These are phyloP conservation scores for Tachysurus vachellii DNA, from an alignment of 2,113 vertebrate species.

Conservation along the genomic window DNA sequence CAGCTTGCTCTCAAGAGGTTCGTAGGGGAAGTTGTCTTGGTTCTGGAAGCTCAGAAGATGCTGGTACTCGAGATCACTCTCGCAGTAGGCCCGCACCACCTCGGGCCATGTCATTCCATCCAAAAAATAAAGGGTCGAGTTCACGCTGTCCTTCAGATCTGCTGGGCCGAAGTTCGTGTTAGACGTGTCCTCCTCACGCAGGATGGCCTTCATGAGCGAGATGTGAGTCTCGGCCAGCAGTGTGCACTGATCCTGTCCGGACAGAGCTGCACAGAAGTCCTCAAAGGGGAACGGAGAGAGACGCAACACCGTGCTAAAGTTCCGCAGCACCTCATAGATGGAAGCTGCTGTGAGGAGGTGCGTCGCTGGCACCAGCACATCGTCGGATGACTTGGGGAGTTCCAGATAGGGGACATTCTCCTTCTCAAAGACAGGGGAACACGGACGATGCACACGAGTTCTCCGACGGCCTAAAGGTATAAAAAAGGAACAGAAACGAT, in stretches of 20 bases:
- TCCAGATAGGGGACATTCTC: constrained; percentile 88
- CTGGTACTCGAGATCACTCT: constrained; percentile 93
- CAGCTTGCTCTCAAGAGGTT: constrained; percentile 90
- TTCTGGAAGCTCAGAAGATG: constrained; percentile 90
- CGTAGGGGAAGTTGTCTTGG: constrained; percentile 90
- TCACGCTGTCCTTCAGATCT: constrained; percentile 96
- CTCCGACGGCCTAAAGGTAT: constrained; percentile 79
- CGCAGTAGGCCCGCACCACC: constrained; percentile 93
- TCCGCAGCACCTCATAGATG: constrained; percentile 93
- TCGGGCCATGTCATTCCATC: constrained; percentile 99
- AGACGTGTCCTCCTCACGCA: constrained; percentile 95
- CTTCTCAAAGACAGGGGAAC: constrained; percentile 89
- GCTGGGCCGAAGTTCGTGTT: constrained; percentile 97
- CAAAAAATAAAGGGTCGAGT: constrained; percentile 95
- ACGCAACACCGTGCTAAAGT: constrained; percentile 95
- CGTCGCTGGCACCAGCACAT: constrained; percentile 88
- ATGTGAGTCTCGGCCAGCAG: constrained; percentile 95
- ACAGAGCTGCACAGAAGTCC: constrained; percentile 95
- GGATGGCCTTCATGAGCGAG: constrained; percentile 90
- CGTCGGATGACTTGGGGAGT: constrained; percentile 92
- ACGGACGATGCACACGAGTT: constrained; percentile 81
- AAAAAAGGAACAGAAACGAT: not conserved
- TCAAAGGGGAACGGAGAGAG: constrained; percentile 96
- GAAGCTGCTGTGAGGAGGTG: constrained; percentile 91
- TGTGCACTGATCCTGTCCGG: constrained; percentile 95